Evolutionary conservation across 1,140 invertebrate species (phyloP).

Genomic region (Cherax quadricarinatus): DNA sequence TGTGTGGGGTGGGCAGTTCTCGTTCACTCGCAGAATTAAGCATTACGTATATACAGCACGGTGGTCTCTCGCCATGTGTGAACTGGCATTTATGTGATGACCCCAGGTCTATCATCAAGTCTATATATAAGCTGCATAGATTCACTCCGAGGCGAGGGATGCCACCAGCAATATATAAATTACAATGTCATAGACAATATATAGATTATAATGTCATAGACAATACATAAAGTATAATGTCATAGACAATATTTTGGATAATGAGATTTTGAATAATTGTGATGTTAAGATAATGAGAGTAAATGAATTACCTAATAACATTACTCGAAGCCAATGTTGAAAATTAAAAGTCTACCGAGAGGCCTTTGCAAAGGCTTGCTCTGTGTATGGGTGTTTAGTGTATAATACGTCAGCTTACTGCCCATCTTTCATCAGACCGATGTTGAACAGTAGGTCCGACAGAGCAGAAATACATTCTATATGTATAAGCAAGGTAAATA

Average conservation of each 20-base stretch:
- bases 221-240: not conserved
- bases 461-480: not conserved
- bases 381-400: too few species aligned
- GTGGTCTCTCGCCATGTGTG: not conserved
- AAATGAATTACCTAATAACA: not conserved
- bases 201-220: not conserved
- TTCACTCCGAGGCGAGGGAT: too few species aligned
- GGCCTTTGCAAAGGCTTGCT: too few species aligned
- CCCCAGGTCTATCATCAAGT: too few species aligned
- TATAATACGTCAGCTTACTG: too few species aligned
- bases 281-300: not conserved
- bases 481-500: constrained; percentile 1
- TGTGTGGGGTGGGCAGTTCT: not conserved
- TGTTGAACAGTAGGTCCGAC: not conserved
- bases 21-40: too few species aligned
- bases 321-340: not conserved
- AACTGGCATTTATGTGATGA: too few species aligned
- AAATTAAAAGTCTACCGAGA: too few species aligned
- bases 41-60: too few species aligned
- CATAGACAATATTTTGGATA: not conserved
- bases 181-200: too few species aligned
- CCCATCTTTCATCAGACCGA: not conserved
- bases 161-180: too few species aligned
- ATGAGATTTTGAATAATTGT: not conserved
- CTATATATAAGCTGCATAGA: too few species aligned